Conservation (phyloP, 1,140 invertebrate species). For the Scaptomyza montana region DNA sequence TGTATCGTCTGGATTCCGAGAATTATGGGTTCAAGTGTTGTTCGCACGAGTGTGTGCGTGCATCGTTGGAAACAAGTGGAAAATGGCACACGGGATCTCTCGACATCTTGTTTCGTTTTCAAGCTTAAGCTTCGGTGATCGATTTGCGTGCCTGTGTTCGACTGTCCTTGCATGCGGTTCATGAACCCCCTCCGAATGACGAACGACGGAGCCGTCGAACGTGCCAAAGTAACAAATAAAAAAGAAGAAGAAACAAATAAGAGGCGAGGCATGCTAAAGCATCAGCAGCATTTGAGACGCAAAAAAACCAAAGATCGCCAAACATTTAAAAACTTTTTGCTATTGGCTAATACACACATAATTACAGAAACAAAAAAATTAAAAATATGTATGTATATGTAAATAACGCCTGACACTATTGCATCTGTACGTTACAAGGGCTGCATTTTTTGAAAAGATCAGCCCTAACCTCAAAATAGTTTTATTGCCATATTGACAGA, state of each 20-base stretch:
- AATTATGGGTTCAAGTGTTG: constrained; percentile 62
- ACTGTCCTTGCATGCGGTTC: constrained; percentile 77
- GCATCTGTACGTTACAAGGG: background rate
- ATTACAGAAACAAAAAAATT: constrained; percentile 2
- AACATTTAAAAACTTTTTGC: constrained; percentile 35
- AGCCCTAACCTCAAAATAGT: constrained; percentile 50
- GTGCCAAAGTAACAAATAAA: constrained; percentile 67
- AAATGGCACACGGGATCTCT: constrained; percentile 51
- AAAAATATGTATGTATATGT: background rate
- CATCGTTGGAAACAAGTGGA: constrained; percentile 52
- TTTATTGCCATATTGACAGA: constrained; percentile 78
- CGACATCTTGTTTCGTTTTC: constrained; percentile 49
- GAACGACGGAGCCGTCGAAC: constrained; percentile 44
- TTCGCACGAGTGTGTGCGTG: background rate
- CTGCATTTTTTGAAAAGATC: constrained; percentile 33
- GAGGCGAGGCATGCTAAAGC: constrained; percentile 19
- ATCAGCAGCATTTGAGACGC: constrained; percentile 14
- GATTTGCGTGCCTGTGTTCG: constrained; percentile 45
- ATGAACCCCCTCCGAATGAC: constrained; percentile 66
- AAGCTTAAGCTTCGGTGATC: constrained; percentile 59
- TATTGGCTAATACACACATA: constrained; percentile 18
- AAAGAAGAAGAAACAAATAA: constrained; percentile 31
- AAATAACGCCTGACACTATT: background rate
- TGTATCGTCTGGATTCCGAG: constrained; percentile 43
- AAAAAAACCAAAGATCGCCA: constrained; percentile 35